Base-by-base conservation (phyloP, 2,797 vertebrate genomes). In the Enteromius viviparus region DNA sequence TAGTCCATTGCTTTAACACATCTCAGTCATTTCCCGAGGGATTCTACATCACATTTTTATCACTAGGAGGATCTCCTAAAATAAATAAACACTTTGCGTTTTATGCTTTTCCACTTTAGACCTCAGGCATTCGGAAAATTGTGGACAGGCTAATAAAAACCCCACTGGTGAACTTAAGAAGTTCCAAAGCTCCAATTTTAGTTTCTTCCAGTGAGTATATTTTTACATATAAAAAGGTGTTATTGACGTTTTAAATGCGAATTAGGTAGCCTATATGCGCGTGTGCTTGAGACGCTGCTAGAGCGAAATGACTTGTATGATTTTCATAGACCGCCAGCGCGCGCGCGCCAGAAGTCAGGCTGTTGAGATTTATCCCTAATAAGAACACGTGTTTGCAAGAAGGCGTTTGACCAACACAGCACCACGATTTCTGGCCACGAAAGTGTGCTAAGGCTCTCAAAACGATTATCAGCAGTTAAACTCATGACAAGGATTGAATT, bases 401-500 rank as follows among this genome's bases (percentile, higher is more conserved):
- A 72, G 79, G 70, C 29, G 34, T 76, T 70, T 82, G 71, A 77
- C 74, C 60, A 79, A 72, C 69, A 83, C 76, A 64, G 76, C 71
- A 78, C 17, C 62, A 32, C 69, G 34, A 51, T 72, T 84, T 85
- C 70, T 55, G 66, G 49, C 76, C n/a, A 86, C 66, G 58, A 65
- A 84, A 83, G 85, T 84, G 85, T 85, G 82, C 72, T 72, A 72
- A 81, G 78, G 71, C 85, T 82, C 80, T 83, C 78, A 87, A 87
- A 83, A 85, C 80, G 86, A 89, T 88, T 88, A 90, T 81, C 79
- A 75, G 84, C 70, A 68, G 84, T 34, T 17, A 84, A 75, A 87
- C 85, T 84, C 86, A 81, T 84, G 85, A 87, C 88, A 85, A 66
- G 89, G 86, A 83, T 87, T 86, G 89, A 29, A 81, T 83, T 85